phyloP scores from a whole-genome alignment of 2,888 invertebrate species.

The Drosophila nr. perissopoda region DNA sequence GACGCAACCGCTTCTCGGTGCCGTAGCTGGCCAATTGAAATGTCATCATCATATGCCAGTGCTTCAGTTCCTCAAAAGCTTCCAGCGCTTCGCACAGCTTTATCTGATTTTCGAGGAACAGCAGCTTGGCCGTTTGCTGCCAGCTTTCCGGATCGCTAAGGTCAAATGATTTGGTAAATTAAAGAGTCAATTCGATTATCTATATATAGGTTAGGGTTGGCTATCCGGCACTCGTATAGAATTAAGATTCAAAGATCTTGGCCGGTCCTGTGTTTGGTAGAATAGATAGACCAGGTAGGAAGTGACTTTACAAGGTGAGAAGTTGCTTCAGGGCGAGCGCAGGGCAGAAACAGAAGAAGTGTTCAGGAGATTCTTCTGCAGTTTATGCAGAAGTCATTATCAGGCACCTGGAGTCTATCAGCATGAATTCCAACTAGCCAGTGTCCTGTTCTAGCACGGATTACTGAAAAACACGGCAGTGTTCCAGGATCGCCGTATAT shows the following conservation, averaged over 20 bases:
- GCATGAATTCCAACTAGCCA: not conserved
- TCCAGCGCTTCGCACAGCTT: conserved; percentile 83
- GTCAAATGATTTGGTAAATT: not conserved
- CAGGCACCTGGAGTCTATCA: not conserved
- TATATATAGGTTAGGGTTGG: too few relatives aligned
- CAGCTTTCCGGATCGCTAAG: conserved; percentile 80
- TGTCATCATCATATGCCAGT: conserved; percentile 84
- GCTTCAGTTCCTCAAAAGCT: conserved; percentile 83
- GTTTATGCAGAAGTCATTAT: not conserved
- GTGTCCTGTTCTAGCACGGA: not conserved
- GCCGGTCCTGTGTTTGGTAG: not conserved
- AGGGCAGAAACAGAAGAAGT: not conserved
- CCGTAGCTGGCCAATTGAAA: conserved; percentile 83
- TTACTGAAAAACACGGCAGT: not conserved
- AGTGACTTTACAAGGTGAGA: not conserved
- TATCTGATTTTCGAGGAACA: conserved; percentile 85
- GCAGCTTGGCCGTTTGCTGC: conserved; percentile 83
- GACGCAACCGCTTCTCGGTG: conserved; percentile 82
- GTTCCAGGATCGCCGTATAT: too few relatives aligned
- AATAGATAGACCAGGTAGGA: not conserved
- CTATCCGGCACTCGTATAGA: not conserved
- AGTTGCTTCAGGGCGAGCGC: not conserved
- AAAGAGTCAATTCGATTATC: not conserved
- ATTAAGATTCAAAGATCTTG: not conserved
- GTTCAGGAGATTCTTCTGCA: not conserved